These are phyloP conservation scores for Hylaeus anthracinus DNA, from an alignment of 1,140 invertebrate species.

Conservation along the genomic window DNA sequence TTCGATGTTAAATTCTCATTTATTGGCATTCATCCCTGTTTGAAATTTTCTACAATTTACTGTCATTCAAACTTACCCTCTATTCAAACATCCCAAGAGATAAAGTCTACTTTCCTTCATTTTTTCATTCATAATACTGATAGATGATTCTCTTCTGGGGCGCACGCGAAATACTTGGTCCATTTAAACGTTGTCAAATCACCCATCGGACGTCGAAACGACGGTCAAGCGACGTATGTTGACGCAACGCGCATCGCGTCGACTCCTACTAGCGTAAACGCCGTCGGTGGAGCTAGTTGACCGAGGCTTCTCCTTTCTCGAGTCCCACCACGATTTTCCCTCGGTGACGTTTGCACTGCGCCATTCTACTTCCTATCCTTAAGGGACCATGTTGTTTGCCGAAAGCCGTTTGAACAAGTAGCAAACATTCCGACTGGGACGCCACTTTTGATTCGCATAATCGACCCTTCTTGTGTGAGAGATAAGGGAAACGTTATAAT, in stretches of 20 bases:
- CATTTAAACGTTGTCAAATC: neutral
- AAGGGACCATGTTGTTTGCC: constrained; percentile 53
- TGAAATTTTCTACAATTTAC: too few species aligned
- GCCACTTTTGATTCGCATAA: neutral
- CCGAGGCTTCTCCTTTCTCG: constrained; percentile 50
- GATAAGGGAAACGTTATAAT: neutral
- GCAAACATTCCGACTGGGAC: constrained; percentile 13
- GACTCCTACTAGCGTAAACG: constrained; percentile 55
- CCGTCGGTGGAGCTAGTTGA: constrained; percentile 44
- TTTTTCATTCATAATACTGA: neutral
- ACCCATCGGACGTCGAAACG: constrained; percentile 17
- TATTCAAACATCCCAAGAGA: too few species aligned
- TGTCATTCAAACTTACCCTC: too few species aligned
- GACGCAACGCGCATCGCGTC: constrained; percentile 45
- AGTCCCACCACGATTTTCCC: constrained; percentile 38
- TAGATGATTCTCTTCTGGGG: neutral
- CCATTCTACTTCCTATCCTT: constrained; percentile 41
- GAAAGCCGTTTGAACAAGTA: constrained; percentile 33
- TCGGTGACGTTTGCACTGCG: constrained; percentile 10
- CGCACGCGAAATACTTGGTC: neutral
- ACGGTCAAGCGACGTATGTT: constrained; percentile 49
- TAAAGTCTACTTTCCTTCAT: too few species aligned
- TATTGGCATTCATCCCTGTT: too few species aligned
- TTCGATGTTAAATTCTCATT: too few species aligned
- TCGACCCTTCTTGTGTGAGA: neutral